Percentiles rank a stretch among this genome's conserved stretches.
Evolutionary conservation across 2,113 vertebrate species (phyloP).

Genomic region (Chlorodrepanis virens): DNA sequence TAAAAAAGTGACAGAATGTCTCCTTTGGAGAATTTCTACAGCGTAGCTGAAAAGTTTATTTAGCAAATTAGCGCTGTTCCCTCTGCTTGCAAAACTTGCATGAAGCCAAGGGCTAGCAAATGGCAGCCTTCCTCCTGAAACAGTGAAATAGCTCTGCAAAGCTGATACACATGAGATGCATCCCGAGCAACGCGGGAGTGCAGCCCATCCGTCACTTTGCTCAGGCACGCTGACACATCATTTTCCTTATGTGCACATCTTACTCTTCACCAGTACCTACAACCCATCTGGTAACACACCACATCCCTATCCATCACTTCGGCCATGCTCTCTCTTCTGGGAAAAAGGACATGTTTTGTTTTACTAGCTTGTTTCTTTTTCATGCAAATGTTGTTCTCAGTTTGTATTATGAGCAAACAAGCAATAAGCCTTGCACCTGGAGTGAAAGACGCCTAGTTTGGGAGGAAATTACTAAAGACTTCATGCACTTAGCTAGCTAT

Average conservation of each 20-base stretch:
- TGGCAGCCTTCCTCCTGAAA: not conserved
- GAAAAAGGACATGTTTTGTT: not conserved
- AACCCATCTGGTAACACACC: not conserved
- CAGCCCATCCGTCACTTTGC: not conserved
- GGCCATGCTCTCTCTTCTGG: not conserved
- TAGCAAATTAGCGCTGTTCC: not conserved
- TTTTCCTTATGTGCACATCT: not conserved
- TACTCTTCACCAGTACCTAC: not conserved
- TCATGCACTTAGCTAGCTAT: not conserved
- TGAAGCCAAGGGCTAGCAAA: not conserved
- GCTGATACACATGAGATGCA: not conserved
- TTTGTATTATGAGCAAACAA: not conserved
- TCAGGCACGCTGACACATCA: not conserved
- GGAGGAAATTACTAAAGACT: not conserved
- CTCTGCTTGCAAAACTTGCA: not conserved
- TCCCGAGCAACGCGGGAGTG: not conserved
- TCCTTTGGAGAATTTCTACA: not conserved
- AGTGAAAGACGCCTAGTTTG: not conserved
- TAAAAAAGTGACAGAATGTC: not conserved
- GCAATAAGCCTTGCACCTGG: not conserved
- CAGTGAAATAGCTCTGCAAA: not conserved
- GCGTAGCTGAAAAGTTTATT: not conserved
- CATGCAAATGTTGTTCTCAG: constrained; percentile 20
- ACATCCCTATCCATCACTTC: not conserved
- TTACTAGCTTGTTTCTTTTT: constrained; percentile 4